A percentile compares a stretch with the other conserved stretches of the same genome.
These are phyloP conservation scores for Willowsia nigromaculata DNA, from an alignment of 2,888 invertebrate species.

Conservation along the genomic window DNA sequence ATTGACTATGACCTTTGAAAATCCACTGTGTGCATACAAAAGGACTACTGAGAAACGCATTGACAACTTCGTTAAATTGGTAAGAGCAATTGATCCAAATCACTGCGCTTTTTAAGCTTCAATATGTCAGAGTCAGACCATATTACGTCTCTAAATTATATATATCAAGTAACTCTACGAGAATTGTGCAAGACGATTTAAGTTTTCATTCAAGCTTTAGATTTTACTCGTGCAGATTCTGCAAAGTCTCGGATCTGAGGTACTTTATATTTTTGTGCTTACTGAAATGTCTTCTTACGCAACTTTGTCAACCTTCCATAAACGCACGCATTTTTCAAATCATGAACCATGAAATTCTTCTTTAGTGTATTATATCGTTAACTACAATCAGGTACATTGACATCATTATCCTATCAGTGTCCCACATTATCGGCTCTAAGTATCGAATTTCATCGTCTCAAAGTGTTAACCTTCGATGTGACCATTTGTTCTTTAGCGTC, in stretches of 20 bases:
- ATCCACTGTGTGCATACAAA: neutral
- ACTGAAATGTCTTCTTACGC: slow-evolving; percentile 39
- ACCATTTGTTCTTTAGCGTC: no score
- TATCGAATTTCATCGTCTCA: neutral
- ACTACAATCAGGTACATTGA: neutral
- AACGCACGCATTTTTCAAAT: slow-evolving; percentile 29
- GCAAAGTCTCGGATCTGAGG: neutral
- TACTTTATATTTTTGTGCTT: neutral
- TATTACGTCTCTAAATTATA: no score
- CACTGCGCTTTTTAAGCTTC: slow-evolving; percentile 27
- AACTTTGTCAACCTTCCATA: slow-evolving; percentile 48
- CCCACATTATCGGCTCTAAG: neutral
- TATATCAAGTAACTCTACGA: no score
- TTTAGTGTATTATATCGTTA: neutral
- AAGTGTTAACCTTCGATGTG: neutral
- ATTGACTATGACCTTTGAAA: neutral
- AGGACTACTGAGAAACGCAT: neutral
- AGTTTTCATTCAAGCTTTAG: no score
- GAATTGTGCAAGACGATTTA: no score
- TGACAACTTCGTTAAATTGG: slow-evolving; percentile 10
- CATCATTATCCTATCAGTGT: slow-evolving; percentile 7
- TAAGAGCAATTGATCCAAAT: slow-evolving; percentile 13
- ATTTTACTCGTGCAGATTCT: neutral
- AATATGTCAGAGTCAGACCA: neutral
- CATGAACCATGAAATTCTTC: slow-evolving; percentile 57